These are phyloP conservation scores for Hydrozoanthus gracilis DNA, from an alignment of 92 coral and sea anemone species.

Conservation along the genomic window DNA sequence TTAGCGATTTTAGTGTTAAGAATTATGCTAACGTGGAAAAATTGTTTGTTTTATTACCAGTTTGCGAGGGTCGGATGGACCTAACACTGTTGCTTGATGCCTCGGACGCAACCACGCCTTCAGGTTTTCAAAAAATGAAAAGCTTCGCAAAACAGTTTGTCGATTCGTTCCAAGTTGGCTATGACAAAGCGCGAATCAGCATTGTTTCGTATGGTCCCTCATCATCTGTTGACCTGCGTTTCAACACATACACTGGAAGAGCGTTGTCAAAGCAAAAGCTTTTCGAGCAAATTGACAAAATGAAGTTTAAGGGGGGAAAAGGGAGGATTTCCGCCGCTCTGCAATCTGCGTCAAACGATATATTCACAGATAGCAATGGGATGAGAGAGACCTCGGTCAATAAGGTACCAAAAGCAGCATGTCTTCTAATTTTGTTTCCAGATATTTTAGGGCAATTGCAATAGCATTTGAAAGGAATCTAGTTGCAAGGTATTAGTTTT, in stretches of 20 bases:
- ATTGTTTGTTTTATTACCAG: constrained; percentile 34
- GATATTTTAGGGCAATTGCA: neutral
- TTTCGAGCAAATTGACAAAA: constrained; percentile 49
- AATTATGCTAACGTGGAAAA: neutral
- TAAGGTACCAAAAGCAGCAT: constrained; percentile 14
- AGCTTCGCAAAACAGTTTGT: constrained; percentile 65
- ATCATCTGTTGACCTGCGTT: constrained; percentile 49
- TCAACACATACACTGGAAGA: constrained; percentile 63
- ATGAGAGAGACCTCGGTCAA: constrained; percentile 37
- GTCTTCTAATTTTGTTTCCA: neutral
- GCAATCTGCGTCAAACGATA: constrained; percentile 28
- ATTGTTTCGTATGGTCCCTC: constrained; percentile 61
- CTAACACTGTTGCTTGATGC: constrained; percentile 69
- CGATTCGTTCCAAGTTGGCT: constrained; percentile 61
- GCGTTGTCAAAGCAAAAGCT: constrained; percentile 30
- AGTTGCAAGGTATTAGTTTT: neutral
- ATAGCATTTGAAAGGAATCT: neutral
- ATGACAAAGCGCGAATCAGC: constrained; percentile 62
- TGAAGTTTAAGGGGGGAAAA: constrained; percentile 43
- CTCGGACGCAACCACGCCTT: constrained; percentile 52
- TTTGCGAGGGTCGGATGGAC: constrained; percentile 67
- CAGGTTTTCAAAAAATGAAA: constrained; percentile 67
- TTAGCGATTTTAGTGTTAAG: neutral
- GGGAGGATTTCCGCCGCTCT: neutral
- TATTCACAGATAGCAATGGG: constrained; percentile 14